Percentiles rank a stretch among this genome's conserved stretches.
Evolutionary conservation across 30 jellyfish, hydroid and myxozoan genomes (phyloP).

Genomic region (Mastigias papua): DNA sequence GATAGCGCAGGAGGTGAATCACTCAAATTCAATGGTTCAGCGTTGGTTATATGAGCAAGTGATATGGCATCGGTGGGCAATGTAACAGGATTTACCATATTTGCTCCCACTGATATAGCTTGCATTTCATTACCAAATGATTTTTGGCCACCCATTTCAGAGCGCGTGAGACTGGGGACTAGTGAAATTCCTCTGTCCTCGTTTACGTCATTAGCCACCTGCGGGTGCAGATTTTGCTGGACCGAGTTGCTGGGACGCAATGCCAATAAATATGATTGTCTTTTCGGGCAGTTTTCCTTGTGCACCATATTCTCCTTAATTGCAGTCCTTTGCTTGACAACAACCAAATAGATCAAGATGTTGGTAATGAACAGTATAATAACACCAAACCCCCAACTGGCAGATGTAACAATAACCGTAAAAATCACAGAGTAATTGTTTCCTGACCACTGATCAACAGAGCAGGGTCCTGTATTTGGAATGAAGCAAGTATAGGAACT

Average conservation of each 20-base stretch:
- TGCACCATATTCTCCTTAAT: conserved; percentile 40
- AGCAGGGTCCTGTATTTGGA: conserved; percentile 53
- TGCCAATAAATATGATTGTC: background rate
- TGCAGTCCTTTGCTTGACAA: conserved; percentile 37
- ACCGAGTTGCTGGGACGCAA: background rate
- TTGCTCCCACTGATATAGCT: too few relatives aligned
- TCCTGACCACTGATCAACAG: conserved; percentile 55
- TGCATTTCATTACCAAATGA: too few relatives aligned
- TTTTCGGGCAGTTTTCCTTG: conserved; percentile 9
- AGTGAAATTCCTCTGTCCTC: too few relatives aligned
- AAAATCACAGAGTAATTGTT: conserved; percentile 34
- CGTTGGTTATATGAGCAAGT: too few relatives aligned
- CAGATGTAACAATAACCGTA: conserved; percentile 42
- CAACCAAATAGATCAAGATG: conserved; percentile 8
- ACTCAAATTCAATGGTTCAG: too few relatives aligned
- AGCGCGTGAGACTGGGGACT: too few relatives aligned
- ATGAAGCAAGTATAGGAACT: conserved; percentile 65
- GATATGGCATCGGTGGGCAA: too few relatives aligned
- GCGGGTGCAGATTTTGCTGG: background rate
- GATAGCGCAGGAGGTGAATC: too few relatives aligned
- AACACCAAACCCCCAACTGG: conserved; percentile 57
- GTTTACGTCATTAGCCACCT: too few relatives aligned
- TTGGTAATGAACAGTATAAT: conserved; percentile 14
- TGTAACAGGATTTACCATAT: too few relatives aligned
- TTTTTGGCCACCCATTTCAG: too few relatives aligned